A percentile compares a stretch with the other conserved stretches of the same genome.
Evolutionary conservation across 2,797 vertebrate genomes (phyloP).

Genomic region (Clarias laeviceps): DNA sequence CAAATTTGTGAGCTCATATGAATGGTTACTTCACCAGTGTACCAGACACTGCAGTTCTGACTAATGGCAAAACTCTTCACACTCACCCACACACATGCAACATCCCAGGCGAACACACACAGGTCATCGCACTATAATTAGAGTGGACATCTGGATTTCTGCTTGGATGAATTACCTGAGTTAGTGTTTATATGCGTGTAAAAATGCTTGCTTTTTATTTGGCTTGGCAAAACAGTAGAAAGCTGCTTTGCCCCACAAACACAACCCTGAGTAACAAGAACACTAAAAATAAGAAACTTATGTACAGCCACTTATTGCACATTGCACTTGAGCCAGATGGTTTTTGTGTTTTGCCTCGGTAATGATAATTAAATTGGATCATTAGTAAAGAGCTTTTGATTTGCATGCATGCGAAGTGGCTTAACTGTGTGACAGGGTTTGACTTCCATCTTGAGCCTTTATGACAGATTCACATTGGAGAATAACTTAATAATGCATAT

Average conservation of each 20-base stretch:
- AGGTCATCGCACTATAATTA: background rate
- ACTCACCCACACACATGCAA: background rate
- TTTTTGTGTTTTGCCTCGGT: background rate
- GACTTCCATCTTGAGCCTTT: background rate
- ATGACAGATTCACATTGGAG: background rate
- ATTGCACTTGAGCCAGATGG: background rate
- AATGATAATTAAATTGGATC: background rate
- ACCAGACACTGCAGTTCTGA: background rate
- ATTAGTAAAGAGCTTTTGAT: background rate
- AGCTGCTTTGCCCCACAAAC: background rate
- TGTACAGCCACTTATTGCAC: background rate
- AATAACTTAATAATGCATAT: background rate
- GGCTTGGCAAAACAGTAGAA: background rate
- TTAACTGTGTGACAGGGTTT: background rate
- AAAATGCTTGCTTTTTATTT: background rate
- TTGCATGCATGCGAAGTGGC: background rate
- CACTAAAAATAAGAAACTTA: background rate
- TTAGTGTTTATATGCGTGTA: background rate
- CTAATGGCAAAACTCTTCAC: background rate
- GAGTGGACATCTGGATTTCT: background rate
- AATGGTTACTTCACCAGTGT: background rate
- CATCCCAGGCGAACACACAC: background rate
- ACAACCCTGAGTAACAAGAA: background rate
- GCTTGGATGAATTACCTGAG: background rate
- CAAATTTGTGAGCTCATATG: slow-evolving; percentile 21